Evolutionary conservation across 2,113 vertebrate species (phyloP).

Genomic region (Cryptomyrus ogoouensis): DNA sequence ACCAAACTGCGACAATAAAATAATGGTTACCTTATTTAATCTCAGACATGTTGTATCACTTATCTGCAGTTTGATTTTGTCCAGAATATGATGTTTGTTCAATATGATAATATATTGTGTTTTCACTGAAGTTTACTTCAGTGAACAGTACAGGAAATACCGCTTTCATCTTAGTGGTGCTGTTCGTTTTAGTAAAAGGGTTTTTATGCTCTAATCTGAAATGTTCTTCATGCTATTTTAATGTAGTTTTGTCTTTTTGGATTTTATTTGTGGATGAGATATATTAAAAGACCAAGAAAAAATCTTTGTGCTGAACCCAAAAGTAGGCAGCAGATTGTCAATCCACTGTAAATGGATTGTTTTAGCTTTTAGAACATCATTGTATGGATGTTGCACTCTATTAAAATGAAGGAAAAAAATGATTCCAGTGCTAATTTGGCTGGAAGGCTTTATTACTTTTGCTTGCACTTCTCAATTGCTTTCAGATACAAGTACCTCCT

Average conservation of each 20-base stretch:
- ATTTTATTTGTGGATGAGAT: background rate
- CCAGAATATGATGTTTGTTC: background rate
- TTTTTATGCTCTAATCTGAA: background rate
- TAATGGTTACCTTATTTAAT: background rate
- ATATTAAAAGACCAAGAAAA: background rate
- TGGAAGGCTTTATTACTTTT: background rate
- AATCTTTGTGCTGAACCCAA: background rate
- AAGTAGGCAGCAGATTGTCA: background rate
- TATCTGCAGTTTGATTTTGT: background rate
- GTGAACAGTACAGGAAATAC: background rate
- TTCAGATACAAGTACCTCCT: background rate
- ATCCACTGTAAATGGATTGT: background rate
- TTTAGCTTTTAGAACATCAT: background rate
- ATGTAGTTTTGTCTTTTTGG: background rate
- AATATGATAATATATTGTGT: background rate
- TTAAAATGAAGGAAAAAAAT: background rate
- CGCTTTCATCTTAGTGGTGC: background rate
- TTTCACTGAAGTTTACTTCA: background rate
- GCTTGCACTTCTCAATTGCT: background rate
- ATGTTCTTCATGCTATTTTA: background rate
- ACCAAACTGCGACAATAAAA: background rate
- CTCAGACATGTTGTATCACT: background rate
- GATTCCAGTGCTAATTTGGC: background rate
- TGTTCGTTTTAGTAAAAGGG: background rate
- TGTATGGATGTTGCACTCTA: background rate